These are phyloP conservation scores for Xestia xanthographa DNA, from an alignment of 2,888 invertebrate species.

Conservation along the genomic window DNA sequence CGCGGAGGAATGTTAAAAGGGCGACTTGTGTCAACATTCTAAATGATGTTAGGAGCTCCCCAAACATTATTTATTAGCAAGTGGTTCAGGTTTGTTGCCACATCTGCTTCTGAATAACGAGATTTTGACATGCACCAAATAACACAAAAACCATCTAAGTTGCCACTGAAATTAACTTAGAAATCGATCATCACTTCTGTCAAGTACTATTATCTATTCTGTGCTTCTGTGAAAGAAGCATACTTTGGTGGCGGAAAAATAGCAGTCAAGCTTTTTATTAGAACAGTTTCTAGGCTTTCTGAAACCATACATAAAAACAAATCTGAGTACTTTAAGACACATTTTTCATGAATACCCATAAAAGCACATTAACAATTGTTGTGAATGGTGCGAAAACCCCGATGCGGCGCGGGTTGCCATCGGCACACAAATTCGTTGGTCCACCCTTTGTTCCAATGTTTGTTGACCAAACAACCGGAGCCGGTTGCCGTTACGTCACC, in stretches of 20 bases:
- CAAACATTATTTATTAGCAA: not conserved
- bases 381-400: conserved; percentile 62
- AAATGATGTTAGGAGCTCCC: not conserved
- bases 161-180: not conserved
- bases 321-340: not conserved
- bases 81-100: not conserved
- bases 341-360: conserved; percentile 42
- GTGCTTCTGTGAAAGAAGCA: not conserved
- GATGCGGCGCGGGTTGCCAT: conserved; percentile 50
- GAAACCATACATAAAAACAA: conserved; percentile 12
- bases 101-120: not conserved
- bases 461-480: conserved; percentile 68
- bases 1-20: conserved; percentile 12
- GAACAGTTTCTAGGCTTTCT: no score
- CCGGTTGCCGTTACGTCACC: conserved; percentile 67
- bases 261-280: no score
- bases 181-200: not conserved
- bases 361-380: conserved; percentile 54
- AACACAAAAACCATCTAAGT: not conserved
- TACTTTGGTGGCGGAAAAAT: not conserved
- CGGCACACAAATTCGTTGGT: conserved; percentile 57
- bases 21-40: not conserved
- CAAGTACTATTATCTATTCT: no score
- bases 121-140: not conserved
- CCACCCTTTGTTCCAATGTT: conserved; percentile 70